These are phyloP conservation scores for Acleris holmiana DNA, from an alignment of 2,888 invertebrate species.

Conservation along the genomic window DNA sequence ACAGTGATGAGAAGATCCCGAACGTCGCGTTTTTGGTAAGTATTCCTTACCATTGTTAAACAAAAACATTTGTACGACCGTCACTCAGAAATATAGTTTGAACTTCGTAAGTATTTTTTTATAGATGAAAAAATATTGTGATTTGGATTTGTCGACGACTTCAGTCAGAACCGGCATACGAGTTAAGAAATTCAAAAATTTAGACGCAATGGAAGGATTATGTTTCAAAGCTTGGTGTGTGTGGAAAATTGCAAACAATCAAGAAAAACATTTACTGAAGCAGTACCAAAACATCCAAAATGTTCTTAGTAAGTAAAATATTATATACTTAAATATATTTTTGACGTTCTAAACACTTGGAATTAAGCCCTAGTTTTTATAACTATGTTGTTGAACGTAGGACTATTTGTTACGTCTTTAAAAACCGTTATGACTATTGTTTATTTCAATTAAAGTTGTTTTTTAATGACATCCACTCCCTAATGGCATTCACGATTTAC, in stretches of 20 bases:
- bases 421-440: too few relatives aligned
- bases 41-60: conserved; percentile 21
- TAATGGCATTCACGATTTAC: too few relatives aligned
- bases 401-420: too few relatives aligned
- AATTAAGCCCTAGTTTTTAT: too few relatives aligned
- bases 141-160: conserved; percentile 50
- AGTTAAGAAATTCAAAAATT: conserved; percentile 49
- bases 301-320: conserved; percentile 41
- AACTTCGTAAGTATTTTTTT: conserved; percentile 36
- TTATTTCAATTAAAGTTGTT: too few relatives aligned
- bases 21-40: conserved; percentile 64
- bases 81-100: too few relatives aligned
- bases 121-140: conserved; percentile 61
- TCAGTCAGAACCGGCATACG: conserved; percentile 49
- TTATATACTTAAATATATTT: conserved; percentile 14
- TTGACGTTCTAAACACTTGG: too few relatives aligned
- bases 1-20: conserved; percentile 63
- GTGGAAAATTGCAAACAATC: conserved; percentile 72
- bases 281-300: conserved; percentile 43
- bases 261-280: conserved; percentile 54
- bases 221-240: conserved; percentile 73
- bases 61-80: too few relatives aligned
- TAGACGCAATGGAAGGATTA: conserved; percentile 56
- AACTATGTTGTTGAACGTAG: too few relatives aligned
- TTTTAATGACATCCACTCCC: too few relatives aligned